phyloP scores from a whole-genome alignment of 2,797 vertebrate species.

The Ataeniobius toweri region DNA sequence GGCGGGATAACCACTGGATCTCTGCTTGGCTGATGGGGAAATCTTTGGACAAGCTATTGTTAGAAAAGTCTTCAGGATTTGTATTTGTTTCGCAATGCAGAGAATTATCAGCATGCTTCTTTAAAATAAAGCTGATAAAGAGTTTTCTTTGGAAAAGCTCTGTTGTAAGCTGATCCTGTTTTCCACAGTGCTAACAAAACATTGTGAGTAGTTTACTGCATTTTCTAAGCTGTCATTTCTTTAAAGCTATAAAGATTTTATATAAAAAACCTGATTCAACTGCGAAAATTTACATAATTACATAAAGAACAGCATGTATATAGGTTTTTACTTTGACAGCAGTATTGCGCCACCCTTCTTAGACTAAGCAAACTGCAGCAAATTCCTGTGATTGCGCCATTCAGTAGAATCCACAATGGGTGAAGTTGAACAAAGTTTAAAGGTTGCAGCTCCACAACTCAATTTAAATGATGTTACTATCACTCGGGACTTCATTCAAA shows the following conservation, averaged over 20 bases:
- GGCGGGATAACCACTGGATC: neutral
- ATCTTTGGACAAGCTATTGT: neutral
- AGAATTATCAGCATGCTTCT: neutral
- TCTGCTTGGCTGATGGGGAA: neutral
- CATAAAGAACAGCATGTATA: neutral
- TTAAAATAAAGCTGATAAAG: too few species aligned
- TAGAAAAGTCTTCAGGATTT: neutral
- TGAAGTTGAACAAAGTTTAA: conserved; percentile 44
- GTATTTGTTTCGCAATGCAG: neutral
- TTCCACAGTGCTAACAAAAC: too few species aligned
- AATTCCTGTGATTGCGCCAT: conserved; percentile 37
- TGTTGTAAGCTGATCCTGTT: too few species aligned
- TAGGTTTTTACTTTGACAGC: neutral
- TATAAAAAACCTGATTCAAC: neutral
- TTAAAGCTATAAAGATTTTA: neutral
- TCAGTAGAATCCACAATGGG: conserved; percentile 32
- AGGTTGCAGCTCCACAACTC: conserved; percentile 42
- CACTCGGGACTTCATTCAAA: conserved; percentile 11
- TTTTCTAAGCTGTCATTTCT: too few species aligned
- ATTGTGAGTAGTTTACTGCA: too few species aligned
- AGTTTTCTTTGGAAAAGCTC: too few species aligned
- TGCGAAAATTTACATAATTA: neutral
- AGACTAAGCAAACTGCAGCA: neutral
- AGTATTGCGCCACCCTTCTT: neutral
- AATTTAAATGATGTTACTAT: conserved; percentile 8